phyloP scores from a whole-genome alignment of 2,113 vertebrate genomes.

The Lanius ludovicianus region DNA sequence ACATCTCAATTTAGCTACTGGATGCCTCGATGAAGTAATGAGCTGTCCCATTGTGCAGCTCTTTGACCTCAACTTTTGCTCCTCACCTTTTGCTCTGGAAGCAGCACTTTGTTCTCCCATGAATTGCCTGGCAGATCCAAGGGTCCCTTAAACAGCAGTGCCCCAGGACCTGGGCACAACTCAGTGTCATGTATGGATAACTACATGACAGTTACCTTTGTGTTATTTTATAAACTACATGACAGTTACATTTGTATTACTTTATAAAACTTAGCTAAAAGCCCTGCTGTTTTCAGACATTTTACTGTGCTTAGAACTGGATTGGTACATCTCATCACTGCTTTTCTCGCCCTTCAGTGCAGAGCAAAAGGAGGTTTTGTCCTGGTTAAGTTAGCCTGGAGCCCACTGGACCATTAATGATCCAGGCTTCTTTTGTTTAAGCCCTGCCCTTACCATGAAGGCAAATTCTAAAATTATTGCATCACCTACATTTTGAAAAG shows the following conservation, averaged over 20 bases:
- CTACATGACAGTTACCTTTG: not conserved
- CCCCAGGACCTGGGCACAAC: fast-evolving
- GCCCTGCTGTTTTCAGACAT: not conserved
- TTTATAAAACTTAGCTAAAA: not conserved
- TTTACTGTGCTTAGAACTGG: not conserved
- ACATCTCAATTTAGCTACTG: not conserved
- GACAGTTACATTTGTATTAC: not conserved
- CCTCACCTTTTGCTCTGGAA: not conserved
- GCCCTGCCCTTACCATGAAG: not conserved
- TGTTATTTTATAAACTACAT: not conserved
- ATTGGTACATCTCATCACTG: not conserved
- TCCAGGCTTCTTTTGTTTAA: not conserved
- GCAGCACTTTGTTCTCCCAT: not conserved
- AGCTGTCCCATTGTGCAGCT: not conserved
- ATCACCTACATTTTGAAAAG: not conserved
- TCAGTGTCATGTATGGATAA: not conserved
- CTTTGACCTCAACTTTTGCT: not conserved
- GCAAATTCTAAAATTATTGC: not conserved
- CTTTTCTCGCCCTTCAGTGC: not conserved
- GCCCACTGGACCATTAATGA: not conserved
- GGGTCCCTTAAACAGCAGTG: fast-evolving
- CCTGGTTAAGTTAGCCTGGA: not conserved
- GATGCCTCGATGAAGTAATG: fast-evolving
- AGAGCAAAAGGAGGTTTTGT: not conserved
- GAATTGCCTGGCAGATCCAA: not conserved